These are phyloP conservation scores for Zygaena filipendulae DNA, from an alignment of 2,888 invertebrate genomes.

Conservation along the genomic window DNA sequence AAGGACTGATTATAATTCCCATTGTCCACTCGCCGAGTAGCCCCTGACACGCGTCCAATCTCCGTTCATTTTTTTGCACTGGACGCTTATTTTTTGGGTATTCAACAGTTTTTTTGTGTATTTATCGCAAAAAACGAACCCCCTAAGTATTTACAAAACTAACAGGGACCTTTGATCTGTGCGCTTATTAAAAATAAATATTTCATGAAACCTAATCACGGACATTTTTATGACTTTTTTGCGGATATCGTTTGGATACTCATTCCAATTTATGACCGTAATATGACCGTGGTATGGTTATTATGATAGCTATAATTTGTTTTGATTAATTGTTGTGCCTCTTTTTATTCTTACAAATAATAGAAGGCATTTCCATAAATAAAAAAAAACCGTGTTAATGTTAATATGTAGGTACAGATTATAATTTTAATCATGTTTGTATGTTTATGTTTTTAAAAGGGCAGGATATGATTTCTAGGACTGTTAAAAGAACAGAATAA, in stretches of 20 bases:
- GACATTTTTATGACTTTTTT: slow-evolving; percentile 21
- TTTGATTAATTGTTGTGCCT: slow-evolving; percentile 3
- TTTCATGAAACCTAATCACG: slow-evolving; percentile 49
- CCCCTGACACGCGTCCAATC: slow-evolving; percentile 37
- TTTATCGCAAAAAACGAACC: slow-evolving; percentile 41
- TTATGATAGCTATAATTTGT: slow-evolving; percentile 14
- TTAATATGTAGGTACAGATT: slow-evolving; percentile 4
- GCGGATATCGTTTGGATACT: slow-evolving; percentile 17
- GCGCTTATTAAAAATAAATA: slow-evolving; percentile 66
- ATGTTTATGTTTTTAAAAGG: too few species aligned
- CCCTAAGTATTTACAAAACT: slow-evolving; percentile 61
- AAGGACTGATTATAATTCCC: too few species aligned
- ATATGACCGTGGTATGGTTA: too few species aligned
- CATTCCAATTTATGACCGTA: too few species aligned
- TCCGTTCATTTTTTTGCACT: slow-evolving; percentile 31
- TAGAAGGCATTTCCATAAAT: too few species aligned
- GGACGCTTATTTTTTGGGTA: slow-evolving; percentile 22
- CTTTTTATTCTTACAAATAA: slow-evolving; percentile 5
- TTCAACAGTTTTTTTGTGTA: slow-evolving; percentile 27
- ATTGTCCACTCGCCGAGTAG: slow-evolving; percentile 26
- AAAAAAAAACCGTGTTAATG: too few species aligned
- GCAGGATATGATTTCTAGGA: too few species aligned
- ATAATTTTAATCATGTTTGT: too few species aligned
- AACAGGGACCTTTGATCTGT: slow-evolving; percentile 64
- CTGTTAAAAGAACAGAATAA: too few species aligned